phyloP scores from a whole-genome alignment of 2,113 vertebrate genomes.

The Oreochromis spilurus region DNA sequence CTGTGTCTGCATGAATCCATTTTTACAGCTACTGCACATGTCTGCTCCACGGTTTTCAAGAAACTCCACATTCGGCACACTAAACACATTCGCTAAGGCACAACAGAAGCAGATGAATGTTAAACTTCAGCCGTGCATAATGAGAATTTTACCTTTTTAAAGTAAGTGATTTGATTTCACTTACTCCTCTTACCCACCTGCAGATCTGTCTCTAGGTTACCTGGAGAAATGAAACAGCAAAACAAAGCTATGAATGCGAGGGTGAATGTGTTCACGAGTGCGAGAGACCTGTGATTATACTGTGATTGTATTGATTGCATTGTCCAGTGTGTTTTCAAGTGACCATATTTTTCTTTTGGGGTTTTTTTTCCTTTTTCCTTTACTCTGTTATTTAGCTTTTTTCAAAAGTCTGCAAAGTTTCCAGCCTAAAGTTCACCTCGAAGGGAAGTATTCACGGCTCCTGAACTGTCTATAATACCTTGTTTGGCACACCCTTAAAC shows the following conservation, averaged over 20 bases:
- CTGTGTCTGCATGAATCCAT: background rate
- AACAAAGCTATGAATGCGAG: background rate
- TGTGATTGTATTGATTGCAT: background rate
- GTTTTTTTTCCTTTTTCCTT: background rate
- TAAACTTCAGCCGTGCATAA: background rate
- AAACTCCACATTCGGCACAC: background rate
- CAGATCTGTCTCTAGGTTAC: background rate
- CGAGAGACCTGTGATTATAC: background rate
- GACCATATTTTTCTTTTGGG: background rate
- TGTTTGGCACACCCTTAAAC: background rate
- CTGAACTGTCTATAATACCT: background rate
- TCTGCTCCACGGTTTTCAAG: background rate
- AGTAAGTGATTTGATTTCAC: background rate
- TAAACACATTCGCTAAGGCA: background rate
- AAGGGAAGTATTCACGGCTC: background rate
- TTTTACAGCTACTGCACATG: background rate
- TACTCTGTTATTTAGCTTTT: background rate
- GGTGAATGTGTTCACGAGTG: background rate
- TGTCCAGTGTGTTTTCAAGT: background rate
- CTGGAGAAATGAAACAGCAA: background rate
- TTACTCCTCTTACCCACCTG: background rate
- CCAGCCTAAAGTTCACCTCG: background rate
- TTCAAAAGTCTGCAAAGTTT: background rate
- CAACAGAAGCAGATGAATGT: background rate
- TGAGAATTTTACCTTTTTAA: background rate